Evolutionary conservation across 2,797 vertebrate species (phyloP).

Genomic region (Heteromormyrus szaboi): DNA sequence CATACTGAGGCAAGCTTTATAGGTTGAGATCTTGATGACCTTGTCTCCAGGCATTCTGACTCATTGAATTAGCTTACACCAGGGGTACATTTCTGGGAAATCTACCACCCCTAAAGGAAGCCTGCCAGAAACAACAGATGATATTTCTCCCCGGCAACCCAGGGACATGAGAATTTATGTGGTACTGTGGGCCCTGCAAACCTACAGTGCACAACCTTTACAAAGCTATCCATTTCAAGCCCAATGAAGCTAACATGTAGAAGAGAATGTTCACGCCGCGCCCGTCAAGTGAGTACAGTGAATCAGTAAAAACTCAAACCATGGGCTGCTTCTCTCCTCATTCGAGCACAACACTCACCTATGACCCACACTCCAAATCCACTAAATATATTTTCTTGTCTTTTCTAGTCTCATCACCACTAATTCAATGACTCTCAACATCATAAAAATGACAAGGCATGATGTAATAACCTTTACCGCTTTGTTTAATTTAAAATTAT

Average conservation of each 20-base stretch:
- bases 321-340: neutral
- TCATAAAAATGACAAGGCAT: neutral
- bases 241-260: neutral
- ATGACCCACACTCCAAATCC: neutral
- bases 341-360: neutral
- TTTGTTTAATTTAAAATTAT: slow-evolving; percentile 7
- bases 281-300: neutral
- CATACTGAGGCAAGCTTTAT: slow-evolving; percentile 1
- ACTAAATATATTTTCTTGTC: neutral
- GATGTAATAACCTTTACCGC: neutral
- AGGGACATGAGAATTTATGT: neutral
- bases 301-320: neutral
- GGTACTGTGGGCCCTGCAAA: neutral
- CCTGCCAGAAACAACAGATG: neutral
- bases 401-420: neutral
- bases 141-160: neutral
- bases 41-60: slow-evolving; percentile 4
- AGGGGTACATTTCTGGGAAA: slow-evolving; percentile 5
- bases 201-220: neutral
- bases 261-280: neutral
- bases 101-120: slow-evolving; percentile 1
- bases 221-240: neutral
- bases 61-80: neutral
- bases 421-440: neutral
- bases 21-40: neutral